Base-by-base conservation (phyloP, 1,140 invertebrate genomes). In the Luehdorfia chinensis region DNA sequence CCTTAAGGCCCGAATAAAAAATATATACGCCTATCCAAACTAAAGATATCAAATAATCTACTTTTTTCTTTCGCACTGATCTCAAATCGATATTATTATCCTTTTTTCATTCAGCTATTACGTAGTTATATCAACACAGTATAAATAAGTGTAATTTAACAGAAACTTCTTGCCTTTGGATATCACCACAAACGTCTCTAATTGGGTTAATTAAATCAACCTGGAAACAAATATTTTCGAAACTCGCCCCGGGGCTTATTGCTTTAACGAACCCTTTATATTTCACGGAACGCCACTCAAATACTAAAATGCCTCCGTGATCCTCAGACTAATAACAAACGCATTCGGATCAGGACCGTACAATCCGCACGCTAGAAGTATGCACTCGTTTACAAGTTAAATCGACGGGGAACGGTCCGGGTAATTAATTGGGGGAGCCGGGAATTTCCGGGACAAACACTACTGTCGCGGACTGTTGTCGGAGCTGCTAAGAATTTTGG, bases 351-450 rank as follows among this genome's bases (percentile, higher is more conserved):
- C 14, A 15, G 14, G 11, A 31, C 55, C 33, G 34, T 47, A 43
- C 47, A 43, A 50, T 52, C 50, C 28, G 33, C 21, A 8, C 14
- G 31, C 31, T 15, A 34, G 23, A 32, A 47, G 51, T 36, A 25
- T 36, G 55, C 50, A 53, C 55, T 53, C 55, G 55, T 58, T 58
- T 53, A 58, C 50, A 58, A 58, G 55, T 53, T 58, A 58, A 58
- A 58, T 58, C 55, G 55, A 50, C 54, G 54, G 33, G 45, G 54
- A 45, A 39, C 54, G 31, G 53, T 27, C 33, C 47, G 47, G 47
- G 48, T 56, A 56, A 51, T 56, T 51, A 56, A 51, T 51, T 56
- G 48, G 48, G 47, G 48, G 48, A 51, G 54, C 39, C 45, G 48
- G 54, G 44, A 51, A 56, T 51, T 51, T 56, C 54, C 48, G 54